Percentiles rank a stretch among this genome's conserved stretches.
phyloP scores from a whole-genome alignment of 2,113 vertebrate genomes.

The Oophaga pumilio region DNA sequence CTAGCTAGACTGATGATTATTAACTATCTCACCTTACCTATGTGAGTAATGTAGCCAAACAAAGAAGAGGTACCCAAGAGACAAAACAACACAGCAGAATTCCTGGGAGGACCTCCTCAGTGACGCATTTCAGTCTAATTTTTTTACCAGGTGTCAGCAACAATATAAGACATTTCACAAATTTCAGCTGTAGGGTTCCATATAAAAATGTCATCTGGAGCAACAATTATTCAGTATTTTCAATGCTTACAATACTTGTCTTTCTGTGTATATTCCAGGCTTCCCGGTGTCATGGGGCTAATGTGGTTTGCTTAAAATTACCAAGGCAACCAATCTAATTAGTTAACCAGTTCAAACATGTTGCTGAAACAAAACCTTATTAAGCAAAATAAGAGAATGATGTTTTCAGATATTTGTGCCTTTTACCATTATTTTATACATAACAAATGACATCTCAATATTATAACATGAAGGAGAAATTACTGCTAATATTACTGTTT shows the following conservation, averaged over 20 bases:
- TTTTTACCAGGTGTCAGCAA: background rate
- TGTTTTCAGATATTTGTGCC: background rate
- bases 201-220: background rate
- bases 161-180: background rate
- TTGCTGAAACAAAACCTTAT: slow-evolving; percentile 48
- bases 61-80: background rate
- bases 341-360: slow-evolving; percentile 52
- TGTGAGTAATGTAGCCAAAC: slow-evolving; percentile 22
- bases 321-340: slow-evolving; percentile 57
- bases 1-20: background rate
- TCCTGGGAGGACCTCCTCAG: background rate
- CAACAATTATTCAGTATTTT: background rate
- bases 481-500: background rate
- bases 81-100: slow-evolving; percentile 41
- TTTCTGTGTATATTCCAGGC: slow-evolving; percentile 39
- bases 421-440: background rate
- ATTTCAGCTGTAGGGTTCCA: background rate
- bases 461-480: background rate
- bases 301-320: slow-evolving; percentile 51
- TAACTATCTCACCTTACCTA: slow-evolving; percentile 3
- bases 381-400: slow-evolving; percentile 16
- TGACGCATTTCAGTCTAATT: slow-evolving; percentile 33
- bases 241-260: slow-evolving; percentile 13
- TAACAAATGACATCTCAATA: background rate
- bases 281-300: slow-evolving; percentile 54